Conservation (phyloP, 2,113 vertebrate species). For the Lipophrys pholis region DNA sequence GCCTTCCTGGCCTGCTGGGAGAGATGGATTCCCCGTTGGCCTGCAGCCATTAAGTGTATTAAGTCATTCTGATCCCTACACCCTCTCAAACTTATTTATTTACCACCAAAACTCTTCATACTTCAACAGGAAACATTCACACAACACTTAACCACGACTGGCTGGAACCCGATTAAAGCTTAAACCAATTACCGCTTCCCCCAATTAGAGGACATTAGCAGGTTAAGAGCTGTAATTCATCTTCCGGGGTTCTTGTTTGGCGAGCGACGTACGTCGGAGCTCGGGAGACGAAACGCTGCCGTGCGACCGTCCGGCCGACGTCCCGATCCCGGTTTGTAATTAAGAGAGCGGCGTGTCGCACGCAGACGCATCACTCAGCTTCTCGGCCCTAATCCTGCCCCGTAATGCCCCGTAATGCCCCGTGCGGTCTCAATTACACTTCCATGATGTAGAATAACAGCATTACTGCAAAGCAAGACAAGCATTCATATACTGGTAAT, state of each 20-base stretch:
- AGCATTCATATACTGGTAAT: conserved; percentile 81
- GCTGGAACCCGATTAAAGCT: conserved; percentile 80
- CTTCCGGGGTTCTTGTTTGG: conserved; percentile 58
- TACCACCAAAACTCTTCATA: conserved; percentile 81
- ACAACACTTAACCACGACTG: conserved; percentile 75
- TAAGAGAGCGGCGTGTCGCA: conserved; percentile 67
- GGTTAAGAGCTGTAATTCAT: conserved; percentile 80
- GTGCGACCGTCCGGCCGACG: conserved; percentile 58
- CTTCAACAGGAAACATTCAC: conserved; percentile 70
- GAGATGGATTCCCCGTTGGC: too few relatives aligned
- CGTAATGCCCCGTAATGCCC: conserved; percentile 70
- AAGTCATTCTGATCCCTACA: conserved; percentile 59
- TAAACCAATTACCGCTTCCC: conserved; percentile 83
- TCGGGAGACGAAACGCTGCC: conserved; percentile 45
- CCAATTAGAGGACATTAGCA: conserved; percentile 83
- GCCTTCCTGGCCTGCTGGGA: too few relatives aligned
- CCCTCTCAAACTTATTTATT: conserved; percentile 87
- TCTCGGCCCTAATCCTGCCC: conserved; percentile 65
- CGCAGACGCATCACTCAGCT: conserved; percentile 71
- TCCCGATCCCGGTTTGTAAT: conserved; percentile 72
- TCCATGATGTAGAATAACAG: conserved; percentile 81
- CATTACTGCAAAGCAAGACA: conserved; percentile 78
- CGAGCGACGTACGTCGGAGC: conserved; percentile 46
- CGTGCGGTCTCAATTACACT: conserved; percentile 77
- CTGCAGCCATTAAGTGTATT: neutral